Percentiles rank a stretch among this genome's conserved stretches.
phyloP scores from a whole-genome alignment of 1,140 invertebrate species.

The Pseudomyrmex pallidus region DNA sequence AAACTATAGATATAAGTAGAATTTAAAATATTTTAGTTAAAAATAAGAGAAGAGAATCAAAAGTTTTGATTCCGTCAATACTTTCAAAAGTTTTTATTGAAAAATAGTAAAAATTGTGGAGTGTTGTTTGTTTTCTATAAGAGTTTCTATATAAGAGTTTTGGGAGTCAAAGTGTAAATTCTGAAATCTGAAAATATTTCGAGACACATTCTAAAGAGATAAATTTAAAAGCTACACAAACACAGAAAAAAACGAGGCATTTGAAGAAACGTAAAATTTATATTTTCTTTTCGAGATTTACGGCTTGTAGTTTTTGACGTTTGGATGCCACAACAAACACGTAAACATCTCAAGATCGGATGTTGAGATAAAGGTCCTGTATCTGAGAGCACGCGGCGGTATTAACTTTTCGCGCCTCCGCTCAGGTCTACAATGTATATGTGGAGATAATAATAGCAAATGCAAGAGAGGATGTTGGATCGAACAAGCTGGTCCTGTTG shows the following conservation, averaged over 20 bases:
- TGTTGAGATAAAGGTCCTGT: background rate
- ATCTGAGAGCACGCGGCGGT: background rate
- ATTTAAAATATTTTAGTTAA: background rate
- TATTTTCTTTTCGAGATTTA: conserved; percentile 2
- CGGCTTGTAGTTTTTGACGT: background rate
- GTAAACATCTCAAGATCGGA: conserved; percentile 26
- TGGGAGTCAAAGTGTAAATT: background rate
- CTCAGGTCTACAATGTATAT: background rate
- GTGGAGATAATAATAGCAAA: conserved; percentile 37
- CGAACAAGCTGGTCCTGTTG: conserved; percentile 46
- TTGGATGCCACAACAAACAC: conserved; percentile 12
- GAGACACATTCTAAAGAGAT: background rate
- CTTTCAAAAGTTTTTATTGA: too few relatives aligned
- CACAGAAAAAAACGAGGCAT: too few relatives aligned
- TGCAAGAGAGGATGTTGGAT: conserved; percentile 20
- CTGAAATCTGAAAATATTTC: background rate
- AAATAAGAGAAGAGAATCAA: background rate
- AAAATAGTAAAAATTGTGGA: background rate
- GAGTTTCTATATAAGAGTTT: background rate
- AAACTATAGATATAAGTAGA: background rate
- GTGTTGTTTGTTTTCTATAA: background rate
- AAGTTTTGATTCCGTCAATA: background rate
- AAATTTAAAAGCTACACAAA: background rate
- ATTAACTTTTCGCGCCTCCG: conserved; percentile 15
- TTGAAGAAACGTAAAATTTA: background rate